These are phyloP conservation scores for Lateolabrax maculatus DNA, from an alignment of 2,797 vertebrate species.

Conservation along the genomic window DNA sequence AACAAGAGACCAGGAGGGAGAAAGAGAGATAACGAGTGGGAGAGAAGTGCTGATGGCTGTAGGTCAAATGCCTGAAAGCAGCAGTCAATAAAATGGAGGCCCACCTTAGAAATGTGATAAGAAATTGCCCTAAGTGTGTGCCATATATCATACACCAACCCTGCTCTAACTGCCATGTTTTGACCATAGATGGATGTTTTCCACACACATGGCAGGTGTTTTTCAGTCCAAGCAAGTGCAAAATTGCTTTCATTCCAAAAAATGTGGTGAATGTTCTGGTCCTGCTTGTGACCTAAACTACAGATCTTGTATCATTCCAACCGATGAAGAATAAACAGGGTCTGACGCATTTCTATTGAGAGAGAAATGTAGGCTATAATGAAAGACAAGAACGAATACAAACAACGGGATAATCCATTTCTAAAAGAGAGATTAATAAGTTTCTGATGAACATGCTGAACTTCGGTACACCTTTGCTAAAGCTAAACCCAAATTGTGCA, in stretches of 20 bases:
- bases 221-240: conserved; percentile 29
- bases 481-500: conserved; percentile 26
- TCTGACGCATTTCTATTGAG: conserved; percentile 36
- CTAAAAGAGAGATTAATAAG: conserved; percentile 18
- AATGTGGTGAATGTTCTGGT: conserved; percentile 36
- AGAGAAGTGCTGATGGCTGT: conserved; percentile 71
- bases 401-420: conserved; percentile 30
- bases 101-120: conserved; percentile 76
- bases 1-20: conserved; percentile 56
- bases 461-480: conserved; percentile 28
- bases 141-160: conserved; percentile 70
- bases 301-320: conserved; percentile 27
- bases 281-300: conserved; percentile 25
- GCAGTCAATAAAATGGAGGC: conserved; percentile 79
- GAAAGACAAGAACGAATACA: conserved; percentile 34
- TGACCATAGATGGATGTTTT: conserved; percentile 62
- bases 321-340: conserved; percentile 9
- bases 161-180: conserved; percentile 55
- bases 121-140: conserved; percentile 64
- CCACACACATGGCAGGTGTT: conserved; percentile 55
- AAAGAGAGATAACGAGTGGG: conserved; percentile 70
- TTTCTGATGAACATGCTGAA: conserved; percentile 10
- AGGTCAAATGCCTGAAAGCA: conserved; percentile 81
- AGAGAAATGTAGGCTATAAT: conserved; percentile 31
- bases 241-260: conserved; percentile 39